These are phyloP conservation scores for Cordilura impudica DNA, from an alignment of 2,888 invertebrate species.

Conservation along the genomic window DNA sequence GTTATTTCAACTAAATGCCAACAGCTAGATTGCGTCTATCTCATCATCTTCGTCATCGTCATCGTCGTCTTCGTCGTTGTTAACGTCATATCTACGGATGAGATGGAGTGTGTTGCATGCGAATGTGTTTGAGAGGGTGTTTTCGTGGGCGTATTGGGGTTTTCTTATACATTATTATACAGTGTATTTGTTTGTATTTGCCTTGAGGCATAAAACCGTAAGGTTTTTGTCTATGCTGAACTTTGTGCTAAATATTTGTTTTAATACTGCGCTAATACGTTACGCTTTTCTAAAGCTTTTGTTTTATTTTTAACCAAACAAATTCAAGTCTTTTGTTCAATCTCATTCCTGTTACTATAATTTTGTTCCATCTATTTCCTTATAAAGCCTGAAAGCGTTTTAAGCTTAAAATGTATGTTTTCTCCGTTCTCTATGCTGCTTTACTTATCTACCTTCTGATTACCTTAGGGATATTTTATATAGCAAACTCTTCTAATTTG, in stretches of 20 bases:
- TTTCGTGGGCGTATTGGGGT: conserved; percentile 17
- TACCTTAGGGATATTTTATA: conserved; percentile 52
- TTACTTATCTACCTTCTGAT: conserved; percentile 59
- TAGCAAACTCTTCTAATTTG: conserved; percentile 53
- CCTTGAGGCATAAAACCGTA: conserved; percentile 38
- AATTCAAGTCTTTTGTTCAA: conserved; percentile 30
- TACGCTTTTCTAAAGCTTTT: conserved; percentile 56
- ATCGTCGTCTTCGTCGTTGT: conserved; percentile 2
- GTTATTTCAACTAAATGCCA: conserved; percentile 62
- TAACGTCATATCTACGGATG: not conserved
- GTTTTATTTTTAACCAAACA: conserved; percentile 21
- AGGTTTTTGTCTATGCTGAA: conserved; percentile 64
- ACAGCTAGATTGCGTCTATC: conserved; percentile 42
- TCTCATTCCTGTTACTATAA: conserved; percentile 23
- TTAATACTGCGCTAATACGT: conserved; percentile 58
- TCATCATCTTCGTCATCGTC: conserved; percentile 18
- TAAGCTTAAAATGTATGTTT: conserved; percentile 59
- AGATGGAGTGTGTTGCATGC: conserved; percentile 11
- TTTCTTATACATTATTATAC: not conserved
- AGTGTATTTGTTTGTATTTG: not conserved
- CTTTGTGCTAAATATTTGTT: conserved; percentile 62
- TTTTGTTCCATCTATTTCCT: conserved; percentile 37
- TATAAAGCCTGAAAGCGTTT: conserved; percentile 39
- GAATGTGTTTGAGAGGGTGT: conserved; percentile 25
- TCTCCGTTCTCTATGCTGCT: conserved; percentile 11